Base-by-base conservation (phyloP, 2,113 vertebrate species). In the Neomonachus schauinslandi region DNA sequence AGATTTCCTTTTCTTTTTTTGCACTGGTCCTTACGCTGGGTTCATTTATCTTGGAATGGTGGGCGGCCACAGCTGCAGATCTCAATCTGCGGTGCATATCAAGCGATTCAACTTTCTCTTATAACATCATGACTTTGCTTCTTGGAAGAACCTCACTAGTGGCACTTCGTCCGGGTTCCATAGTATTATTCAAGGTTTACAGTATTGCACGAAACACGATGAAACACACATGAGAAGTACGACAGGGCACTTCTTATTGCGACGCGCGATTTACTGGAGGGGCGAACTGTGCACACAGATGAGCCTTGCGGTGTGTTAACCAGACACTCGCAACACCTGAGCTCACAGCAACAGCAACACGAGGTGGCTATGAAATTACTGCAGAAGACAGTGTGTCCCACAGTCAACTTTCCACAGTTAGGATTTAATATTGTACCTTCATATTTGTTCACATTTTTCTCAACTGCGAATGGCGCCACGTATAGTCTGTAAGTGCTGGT, bases 301-400 rank as follows among this genome's bases (percentile, higher is more conserved):
- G 9, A 31, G 74, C 74, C 74, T 16, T 4, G 42, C 74, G 1
- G 74, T 4, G 3, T 16, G 49, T 31, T 49, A 49, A 28, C 42
- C 26, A 26, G 74, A 49, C 26, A 9, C 14, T 46, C 7, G 3
- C 74, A 49, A 49, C 74, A 18, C 42, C 26, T 26, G 42, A 49
- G 26, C 74, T 49, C 74, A 49, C 1, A 8, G 42, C 74, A 4
- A 49, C 14, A 4, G 26, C 72, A 49, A 77, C 26, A 7, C 39
- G 15, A 49, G 46, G 26, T 49, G 74, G 42, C 74, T 31, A 8
- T 4, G 1, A 28, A 31, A 49, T 10, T 49, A 77, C 42, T 9
- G 7, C 8, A 16, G 39, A 4, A 42, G 7, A 16, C 42, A 4
- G 74, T 1, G 6, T 28, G 74, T 15, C 0, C 1, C 4, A 28